A percentile compares a stretch with the other conserved stretches of the same genome.
phyloP scores from a whole-genome alignment of 2,113 vertebrate genomes.

The Erythrolamprus reginae region DNA sequence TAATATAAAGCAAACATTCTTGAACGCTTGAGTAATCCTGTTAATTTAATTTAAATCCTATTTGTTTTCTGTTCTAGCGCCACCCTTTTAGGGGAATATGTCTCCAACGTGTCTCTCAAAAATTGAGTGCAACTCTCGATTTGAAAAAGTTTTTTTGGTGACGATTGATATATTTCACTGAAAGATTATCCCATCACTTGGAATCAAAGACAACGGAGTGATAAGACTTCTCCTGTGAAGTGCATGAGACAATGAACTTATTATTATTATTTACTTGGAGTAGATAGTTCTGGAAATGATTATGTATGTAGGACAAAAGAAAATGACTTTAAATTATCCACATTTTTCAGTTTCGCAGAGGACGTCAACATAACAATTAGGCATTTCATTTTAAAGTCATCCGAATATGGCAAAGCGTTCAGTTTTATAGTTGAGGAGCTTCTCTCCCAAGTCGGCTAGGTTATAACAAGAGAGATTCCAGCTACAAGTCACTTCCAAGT shows the following conservation, averaged over 20 bases:
- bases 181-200: slow-evolving; percentile 36
- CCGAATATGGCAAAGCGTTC: neutral
- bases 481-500: neutral
- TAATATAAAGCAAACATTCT: neutral
- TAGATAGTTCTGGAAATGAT: slow-evolving; percentile 56
- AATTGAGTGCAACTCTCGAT: neutral
- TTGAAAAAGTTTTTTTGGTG: neutral
- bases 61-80: neutral
- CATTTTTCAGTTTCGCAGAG: slow-evolving; percentile 26
- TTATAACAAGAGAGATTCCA: slow-evolving; percentile 20
- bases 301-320: slow-evolving; percentile 46
- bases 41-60: neutral
- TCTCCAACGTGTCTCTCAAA: neutral
- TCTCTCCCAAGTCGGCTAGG: neutral
- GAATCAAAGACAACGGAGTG: slow-evolving; percentile 46
- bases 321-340: slow-evolving; percentile 34
- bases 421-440: neutral
- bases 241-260: slow-evolving; percentile 40
- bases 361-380: slow-evolving; percentile 26
- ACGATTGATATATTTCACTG: neutral
- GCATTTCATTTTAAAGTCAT: neutral
- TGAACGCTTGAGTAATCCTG: neutral
- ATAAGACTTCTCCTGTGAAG: slow-evolving; percentile 42
- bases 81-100: neutral
- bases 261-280: slow-evolving; percentile 53